These are phyloP conservation scores for Enteromius unitaeniatus DNA, from an alignment of 2,797 vertebrate species.

Conservation along the genomic window DNA sequence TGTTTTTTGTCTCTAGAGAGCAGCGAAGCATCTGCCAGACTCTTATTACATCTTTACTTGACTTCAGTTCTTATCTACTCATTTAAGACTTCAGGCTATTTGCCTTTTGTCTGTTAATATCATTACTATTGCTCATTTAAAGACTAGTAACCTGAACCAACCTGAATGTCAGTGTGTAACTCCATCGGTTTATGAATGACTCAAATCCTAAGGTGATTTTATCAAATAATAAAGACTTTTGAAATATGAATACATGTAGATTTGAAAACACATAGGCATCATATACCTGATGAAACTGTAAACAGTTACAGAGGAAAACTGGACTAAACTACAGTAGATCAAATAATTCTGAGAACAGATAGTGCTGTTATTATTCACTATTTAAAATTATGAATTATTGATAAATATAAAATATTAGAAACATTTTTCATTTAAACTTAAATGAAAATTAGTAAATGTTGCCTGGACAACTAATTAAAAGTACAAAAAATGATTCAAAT, in stretches of 20 bases:
- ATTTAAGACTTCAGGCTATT: conserved; percentile 21
- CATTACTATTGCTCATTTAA: background rate
- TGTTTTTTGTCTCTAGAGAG: conserved; percentile 1
- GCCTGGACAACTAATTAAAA: too few species aligned
- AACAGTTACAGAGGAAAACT: background rate
- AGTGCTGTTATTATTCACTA: too few species aligned
- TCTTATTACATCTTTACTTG: conserved; percentile 48
- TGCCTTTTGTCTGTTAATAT: conserved; percentile 2
- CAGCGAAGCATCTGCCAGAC: conserved; percentile 29
- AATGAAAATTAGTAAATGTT: too few species aligned
- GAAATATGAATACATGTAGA: background rate
- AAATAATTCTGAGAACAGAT: too few species aligned
- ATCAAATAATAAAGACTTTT: background rate
- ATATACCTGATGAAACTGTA: background rate
- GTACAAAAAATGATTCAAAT: too few species aligned
- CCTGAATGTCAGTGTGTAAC: too few species aligned
- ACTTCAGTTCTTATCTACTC: conserved; percentile 43
- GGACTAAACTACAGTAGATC: background rate
- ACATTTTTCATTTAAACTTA: too few species aligned
- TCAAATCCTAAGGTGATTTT: background rate
- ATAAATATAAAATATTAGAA: too few species aligned
- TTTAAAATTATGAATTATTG: background rate
- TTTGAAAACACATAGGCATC: background rate
- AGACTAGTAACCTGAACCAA: background rate
- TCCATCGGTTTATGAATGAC: background rate